A percentile compares a stretch with the other conserved stretches of the same genome.
phyloP scores from a whole-genome alignment of 2,888 invertebrate genomes.

The Drosophila meridiana region DNA sequence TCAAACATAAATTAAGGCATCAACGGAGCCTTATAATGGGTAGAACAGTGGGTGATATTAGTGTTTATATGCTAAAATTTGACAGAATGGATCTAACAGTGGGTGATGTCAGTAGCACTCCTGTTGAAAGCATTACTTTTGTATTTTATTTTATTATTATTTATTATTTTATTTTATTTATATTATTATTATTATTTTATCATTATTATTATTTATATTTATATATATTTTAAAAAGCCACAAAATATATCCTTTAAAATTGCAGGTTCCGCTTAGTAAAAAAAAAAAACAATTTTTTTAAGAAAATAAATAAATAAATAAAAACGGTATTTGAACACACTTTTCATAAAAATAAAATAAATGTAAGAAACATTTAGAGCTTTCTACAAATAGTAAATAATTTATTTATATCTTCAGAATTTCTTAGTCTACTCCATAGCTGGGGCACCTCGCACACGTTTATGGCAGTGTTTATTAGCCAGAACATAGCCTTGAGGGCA shows the following conservation, averaged over 20 bases:
- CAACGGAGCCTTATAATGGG: conserved; percentile 1
- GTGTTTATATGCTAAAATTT: not conserved
- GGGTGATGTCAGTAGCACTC: not conserved
- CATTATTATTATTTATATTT: too few relatives aligned
- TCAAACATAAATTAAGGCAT: conserved; percentile 27
- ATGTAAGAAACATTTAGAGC: too few relatives aligned
- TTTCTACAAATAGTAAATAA: not conserved
- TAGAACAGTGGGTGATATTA: conserved; percentile 1
- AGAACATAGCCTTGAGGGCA: conserved; percentile 78
- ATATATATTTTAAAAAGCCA: too few relatives aligned
- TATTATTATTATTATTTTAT: too few relatives aligned
- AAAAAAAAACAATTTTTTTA: too few relatives aligned
- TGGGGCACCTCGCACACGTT: conserved; percentile 58
- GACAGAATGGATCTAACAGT: not conserved
- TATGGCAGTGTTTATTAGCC: conserved; percentile 80
- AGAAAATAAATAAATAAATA: too few relatives aligned
- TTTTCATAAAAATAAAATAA: too few relatives aligned
- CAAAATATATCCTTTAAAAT: too few relatives aligned
- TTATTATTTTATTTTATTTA: too few relatives aligned
- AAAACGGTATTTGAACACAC: too few relatives aligned
- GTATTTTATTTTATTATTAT: too few relatives aligned
- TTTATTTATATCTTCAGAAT: not conserved
- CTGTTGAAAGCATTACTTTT: not conserved
- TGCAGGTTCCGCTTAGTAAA: too few relatives aligned
- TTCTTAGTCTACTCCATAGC: not conserved